Conservation (phyloP, 1,140 invertebrate species). For the Drosophila ambigua region DNA sequence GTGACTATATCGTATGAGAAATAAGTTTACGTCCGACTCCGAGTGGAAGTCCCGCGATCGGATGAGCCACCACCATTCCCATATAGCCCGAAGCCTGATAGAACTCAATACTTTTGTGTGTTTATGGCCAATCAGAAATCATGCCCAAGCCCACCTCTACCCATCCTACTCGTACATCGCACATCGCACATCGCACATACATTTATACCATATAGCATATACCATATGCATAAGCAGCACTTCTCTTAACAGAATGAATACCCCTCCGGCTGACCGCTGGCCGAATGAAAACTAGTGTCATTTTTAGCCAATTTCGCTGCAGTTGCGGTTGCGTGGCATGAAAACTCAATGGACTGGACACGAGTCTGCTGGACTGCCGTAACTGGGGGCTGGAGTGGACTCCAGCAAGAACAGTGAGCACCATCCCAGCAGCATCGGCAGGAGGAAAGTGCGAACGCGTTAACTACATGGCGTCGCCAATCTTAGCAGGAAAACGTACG, state of each 20-base stretch:
- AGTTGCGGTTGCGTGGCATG: conserved; percentile 79
- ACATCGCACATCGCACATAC: too few species aligned
- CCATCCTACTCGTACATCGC: conserved; percentile 3
- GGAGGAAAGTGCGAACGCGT: conserved; percentile 75
- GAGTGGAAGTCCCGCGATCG: conserved; percentile 2
- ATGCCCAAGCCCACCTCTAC: conserved; percentile 73
- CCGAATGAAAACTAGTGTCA: conserved; percentile 73
- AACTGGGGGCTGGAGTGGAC: conserved; percentile 12
- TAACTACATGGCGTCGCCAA: conserved; percentile 81
- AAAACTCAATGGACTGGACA: conserved; percentile 80
- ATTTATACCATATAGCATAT: conserved; percentile 18
- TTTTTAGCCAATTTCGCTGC: conserved; percentile 80
- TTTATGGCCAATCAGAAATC: conserved; percentile 81
- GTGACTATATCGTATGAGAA: conserved; percentile 19
- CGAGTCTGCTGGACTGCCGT: conserved; percentile 33
- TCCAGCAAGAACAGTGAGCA: conserved; percentile 22
- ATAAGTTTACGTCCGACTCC: conserved; percentile 30
- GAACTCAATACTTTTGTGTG: conserved; percentile 81
- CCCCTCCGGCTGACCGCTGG: neutral
- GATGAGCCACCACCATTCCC: conserved; percentile 26
- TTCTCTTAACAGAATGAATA: too few species aligned
- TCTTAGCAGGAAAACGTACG: conserved; percentile 80
- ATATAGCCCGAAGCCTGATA: conserved; percentile 76
- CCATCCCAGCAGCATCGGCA: neutral
- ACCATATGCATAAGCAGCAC: conserved; percentile 63